phyloP scores from a whole-genome alignment of 1,140 invertebrate genomes.

The Oppia nitens region DNA sequence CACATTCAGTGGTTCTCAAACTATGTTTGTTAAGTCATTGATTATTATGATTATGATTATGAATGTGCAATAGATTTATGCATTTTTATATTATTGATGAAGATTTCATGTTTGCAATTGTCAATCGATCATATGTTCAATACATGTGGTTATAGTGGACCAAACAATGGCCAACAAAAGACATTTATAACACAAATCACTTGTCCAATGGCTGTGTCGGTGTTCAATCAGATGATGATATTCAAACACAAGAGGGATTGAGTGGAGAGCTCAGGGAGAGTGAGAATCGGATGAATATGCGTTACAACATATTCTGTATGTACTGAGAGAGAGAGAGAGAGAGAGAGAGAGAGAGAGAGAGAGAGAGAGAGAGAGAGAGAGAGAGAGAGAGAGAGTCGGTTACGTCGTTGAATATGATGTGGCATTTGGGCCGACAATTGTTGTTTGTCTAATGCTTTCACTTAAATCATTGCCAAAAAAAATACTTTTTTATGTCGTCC shows the following conservation, averaged over 20 bases:
- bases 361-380: too few relatives aligned
- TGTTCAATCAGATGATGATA: background rate
- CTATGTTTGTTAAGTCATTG: too few relatives aligned
- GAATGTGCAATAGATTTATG: background rate
- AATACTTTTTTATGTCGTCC: too few relatives aligned
- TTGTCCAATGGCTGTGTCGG: background rate
- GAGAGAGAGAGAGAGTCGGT: background rate
- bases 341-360: too few relatives aligned
- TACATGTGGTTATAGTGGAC: background rate
- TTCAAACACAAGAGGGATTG: background rate
- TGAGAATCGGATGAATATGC: too few relatives aligned
- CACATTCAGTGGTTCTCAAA: too few relatives aligned
- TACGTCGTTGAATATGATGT: background rate
- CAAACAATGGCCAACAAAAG: background rate
- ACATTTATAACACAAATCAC: background rate
- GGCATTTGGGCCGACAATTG: background rate
- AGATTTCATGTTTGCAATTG: background rate
- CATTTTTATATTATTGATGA: background rate
- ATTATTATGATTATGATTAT: too few relatives aligned
- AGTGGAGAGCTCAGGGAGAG: too few relatives aligned
- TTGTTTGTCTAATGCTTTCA: background rate
- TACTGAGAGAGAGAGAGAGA: too few relatives aligned
- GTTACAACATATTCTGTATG: too few relatives aligned
- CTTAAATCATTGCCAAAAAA: background rate
- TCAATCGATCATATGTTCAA: background rate